Percentiles rank a stretch among this genome's conserved stretches.
These are phyloP conservation scores for Tachuris rubrigastra DNA, from an alignment of 2,113 vertebrate genomes.

Conservation along the genomic window DNA sequence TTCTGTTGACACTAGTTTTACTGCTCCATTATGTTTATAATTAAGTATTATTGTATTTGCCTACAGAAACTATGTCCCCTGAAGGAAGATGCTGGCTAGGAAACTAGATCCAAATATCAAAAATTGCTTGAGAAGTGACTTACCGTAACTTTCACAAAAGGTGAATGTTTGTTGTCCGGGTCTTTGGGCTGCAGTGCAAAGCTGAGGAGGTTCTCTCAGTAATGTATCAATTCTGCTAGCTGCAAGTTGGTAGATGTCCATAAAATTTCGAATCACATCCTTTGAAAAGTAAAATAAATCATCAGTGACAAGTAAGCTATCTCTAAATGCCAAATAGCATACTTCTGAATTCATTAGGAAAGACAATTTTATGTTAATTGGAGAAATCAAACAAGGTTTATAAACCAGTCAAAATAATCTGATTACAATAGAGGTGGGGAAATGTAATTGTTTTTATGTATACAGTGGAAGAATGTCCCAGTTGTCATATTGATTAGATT, in stretches of 20 bases:
- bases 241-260: conserved; percentile 80
- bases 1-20: background rate
- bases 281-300: conserved; percentile 75
- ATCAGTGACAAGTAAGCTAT: conserved; percentile 71
- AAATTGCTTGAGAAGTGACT: conserved; percentile 33
- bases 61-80: background rate
- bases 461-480: conserved; percentile 9
- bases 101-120: background rate
- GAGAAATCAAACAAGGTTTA: background rate
- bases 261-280: conserved; percentile 77
- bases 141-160: conserved; percentile 79
- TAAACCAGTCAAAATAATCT: background rate
- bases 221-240: conserved; percentile 72
- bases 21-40: background rate
- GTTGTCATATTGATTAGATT: background rate
- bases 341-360: background rate
- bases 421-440: conserved; percentile 36
- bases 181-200: conserved; percentile 73
- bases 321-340: conserved; percentile 25
- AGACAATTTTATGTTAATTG: background rate
- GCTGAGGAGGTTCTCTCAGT: conserved; percentile 68
- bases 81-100: background rate
- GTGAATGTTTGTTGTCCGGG: conserved; percentile 73
- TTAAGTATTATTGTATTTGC: background rate
- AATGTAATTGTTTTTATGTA: conserved; percentile 47